Conservation (phyloP, 2,888 invertebrate species). For the Sussaba pulchella region DNA sequence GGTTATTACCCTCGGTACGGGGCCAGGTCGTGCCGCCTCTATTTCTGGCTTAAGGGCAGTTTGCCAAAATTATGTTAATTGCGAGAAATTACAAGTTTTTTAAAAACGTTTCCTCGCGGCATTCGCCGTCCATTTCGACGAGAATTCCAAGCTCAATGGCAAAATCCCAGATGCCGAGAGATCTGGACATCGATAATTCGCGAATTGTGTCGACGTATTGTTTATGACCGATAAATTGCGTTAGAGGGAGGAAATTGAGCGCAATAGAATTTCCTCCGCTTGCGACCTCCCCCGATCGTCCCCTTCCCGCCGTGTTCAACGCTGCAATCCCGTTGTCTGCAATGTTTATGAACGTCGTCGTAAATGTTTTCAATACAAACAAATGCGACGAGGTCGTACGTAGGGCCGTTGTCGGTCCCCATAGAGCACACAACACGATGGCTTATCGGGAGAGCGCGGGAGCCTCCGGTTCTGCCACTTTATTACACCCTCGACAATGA, state of each 20-base stretch:
- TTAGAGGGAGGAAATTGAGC: background rate
- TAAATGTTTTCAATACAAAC: conserved; percentile 56
- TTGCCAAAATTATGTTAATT: conserved; percentile 83
- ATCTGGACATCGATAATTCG: background rate
- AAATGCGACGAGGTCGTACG: no score
- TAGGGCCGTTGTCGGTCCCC: no score
- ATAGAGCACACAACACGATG: background rate
- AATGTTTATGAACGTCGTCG: conserved; percentile 49
- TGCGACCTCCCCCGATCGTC: background rate
- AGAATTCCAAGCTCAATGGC: background rate
- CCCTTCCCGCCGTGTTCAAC: no score
- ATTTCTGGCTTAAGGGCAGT: conserved; percentile 80
- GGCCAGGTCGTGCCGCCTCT: conserved; percentile 75
- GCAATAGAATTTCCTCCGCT: conserved; percentile 1
- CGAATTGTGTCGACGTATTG: background rate
- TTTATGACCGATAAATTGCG: conserved; percentile 22
- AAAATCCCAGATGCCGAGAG: background rate
- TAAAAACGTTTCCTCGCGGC: background rate
- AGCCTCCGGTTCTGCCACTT: conserved; percentile 31
- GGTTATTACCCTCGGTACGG: conserved; percentile 80
- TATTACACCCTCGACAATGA: conserved; percentile 62
- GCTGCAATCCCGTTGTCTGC: conserved; percentile 56
- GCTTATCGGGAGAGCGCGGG: conserved; percentile 38
- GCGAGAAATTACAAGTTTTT: conserved; percentile 78
- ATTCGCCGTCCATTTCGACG: background rate